Base-by-base conservation (phyloP, 2,113 vertebrate genomes). In the Pedetes capensis region DNA sequence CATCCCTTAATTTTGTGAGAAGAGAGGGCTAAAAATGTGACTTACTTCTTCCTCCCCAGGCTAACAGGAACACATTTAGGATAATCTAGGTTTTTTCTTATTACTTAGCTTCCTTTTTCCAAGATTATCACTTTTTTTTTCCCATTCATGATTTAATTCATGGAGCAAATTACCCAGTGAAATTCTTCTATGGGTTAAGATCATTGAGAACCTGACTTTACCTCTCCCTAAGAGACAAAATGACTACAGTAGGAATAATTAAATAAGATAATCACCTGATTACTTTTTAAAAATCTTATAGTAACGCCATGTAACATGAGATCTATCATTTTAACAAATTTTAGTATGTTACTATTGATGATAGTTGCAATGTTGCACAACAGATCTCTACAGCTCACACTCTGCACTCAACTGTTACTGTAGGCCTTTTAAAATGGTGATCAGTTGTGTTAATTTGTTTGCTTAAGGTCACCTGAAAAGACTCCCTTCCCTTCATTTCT, bases 341-440 rank as follows among this genome's bases (percentile, higher is more conserved):
- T 64, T 57, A 39, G 9, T 55, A 12, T 3, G 47, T 64, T 22
- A 55, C 3, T 55, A 34, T 64, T 14, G 10, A 32, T 14, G 1
- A n/a, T 5, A 64, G 18, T 2, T 39, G 1, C 6, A 37, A 20
- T 25, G 9, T 37, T 44, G 1, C 25, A 53, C 2, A 7, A 5
- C 1, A 49, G 10, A 29, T 51, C 44, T 72, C 17, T 39, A 72
- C 14, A 63, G 17, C 18, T 34, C 39, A 25, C 13, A 20, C 18
- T 34, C 74, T 20, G 59, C 59, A 57, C 3, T 53, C 42, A 55
- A 68, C 3, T 8, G 5, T 18, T 80, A 49, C 10, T 12, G 27
- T 32, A 10, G 25, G 29, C 34, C 16, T 34, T 59, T 57, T 53
- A 8, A 64, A 90, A 71, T 75, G 55, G 12, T 16, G 39, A 61